Percentiles rank a stretch among this genome's conserved stretches.
Evolutionary conservation across 2,797 vertebrate genomes (phyloP).

Genomic region (Silurus aristotelis): DNA sequence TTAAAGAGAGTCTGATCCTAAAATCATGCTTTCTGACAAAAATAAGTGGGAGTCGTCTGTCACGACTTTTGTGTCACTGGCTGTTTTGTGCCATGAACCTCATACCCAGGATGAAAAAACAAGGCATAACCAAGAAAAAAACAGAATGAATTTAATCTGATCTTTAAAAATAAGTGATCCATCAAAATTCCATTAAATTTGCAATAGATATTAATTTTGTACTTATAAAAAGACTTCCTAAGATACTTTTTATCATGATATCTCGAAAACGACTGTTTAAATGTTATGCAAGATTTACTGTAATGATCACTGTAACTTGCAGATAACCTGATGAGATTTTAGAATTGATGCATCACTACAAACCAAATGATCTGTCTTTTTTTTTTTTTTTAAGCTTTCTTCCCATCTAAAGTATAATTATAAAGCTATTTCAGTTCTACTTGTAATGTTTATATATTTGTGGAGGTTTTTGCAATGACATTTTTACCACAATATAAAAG

Average conservation of each 20-base stretch:
- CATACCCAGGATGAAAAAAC: not conserved
- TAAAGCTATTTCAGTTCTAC: not conserved
- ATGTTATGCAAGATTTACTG: not conserved
- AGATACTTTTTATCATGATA: not conserved
- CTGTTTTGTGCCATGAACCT: not conserved
- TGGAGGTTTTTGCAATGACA: not conserved
- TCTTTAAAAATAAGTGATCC: not conserved
- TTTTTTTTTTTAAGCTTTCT: not conserved
- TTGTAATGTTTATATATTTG: not conserved
- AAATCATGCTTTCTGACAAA: not conserved
- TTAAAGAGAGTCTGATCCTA: not conserved
- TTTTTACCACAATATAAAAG: not conserved
- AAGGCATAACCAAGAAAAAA: not conserved
- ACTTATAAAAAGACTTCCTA: not conserved
- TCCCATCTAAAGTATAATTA: not conserved
- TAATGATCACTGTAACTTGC: not conserved
- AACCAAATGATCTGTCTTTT: not conserved
- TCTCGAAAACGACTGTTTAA: not conserved
- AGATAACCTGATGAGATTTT: too few species aligned
- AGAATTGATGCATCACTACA: not conserved
- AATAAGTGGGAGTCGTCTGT: not conserved
- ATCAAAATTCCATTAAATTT: too few species aligned
- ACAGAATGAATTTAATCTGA: not conserved
- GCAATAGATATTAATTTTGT: too few species aligned
- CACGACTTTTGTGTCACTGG: not conserved